Conservation (phyloP, 2,113 vertebrate genomes). For the Willisornis vidua region DNA sequence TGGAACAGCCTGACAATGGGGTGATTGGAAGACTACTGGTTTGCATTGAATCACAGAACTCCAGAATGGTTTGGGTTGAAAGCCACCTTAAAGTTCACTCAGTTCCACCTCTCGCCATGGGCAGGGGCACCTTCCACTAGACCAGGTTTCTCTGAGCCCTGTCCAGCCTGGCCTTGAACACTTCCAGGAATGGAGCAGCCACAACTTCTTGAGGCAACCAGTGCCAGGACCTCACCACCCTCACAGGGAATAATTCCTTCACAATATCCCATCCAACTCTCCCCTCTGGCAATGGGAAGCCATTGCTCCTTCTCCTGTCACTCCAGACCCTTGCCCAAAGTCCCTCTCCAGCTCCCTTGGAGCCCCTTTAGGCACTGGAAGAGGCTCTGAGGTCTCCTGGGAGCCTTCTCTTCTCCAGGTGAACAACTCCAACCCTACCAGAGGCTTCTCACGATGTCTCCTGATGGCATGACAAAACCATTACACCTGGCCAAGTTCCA, state of each 20-base stretch:
- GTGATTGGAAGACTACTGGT: neutral
- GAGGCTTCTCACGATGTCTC: neutral
- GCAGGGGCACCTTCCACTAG: neutral
- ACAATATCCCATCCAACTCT: fast-evolving
- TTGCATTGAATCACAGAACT: neutral
- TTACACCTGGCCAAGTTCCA: neutral
- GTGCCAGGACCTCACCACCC: fast-evolving
- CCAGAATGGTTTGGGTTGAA: neutral
- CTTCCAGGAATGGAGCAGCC: neutral
- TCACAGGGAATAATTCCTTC: fast-evolving
- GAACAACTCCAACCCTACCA: neutral
- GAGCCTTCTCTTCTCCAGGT: neutral
- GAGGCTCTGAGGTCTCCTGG: neutral
- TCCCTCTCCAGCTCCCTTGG: neutral
- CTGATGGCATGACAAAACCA: neutral
- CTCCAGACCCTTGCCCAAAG: fast-evolving
- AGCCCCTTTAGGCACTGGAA: neutral
- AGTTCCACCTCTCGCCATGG: neutral
- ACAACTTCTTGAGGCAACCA: neutral
- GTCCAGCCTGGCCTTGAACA: neutral
- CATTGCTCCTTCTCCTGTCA: neutral
- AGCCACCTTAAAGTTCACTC: neutral
- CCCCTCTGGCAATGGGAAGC: neutral
- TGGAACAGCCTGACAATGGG: neutral
- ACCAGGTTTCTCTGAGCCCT: fast-evolving